Percentiles rank a stretch among this genome's conserved stretches.
These are phyloP conservation scores for Melangyna quadrimaculata DNA, from an alignment of 2,888 invertebrate genomes.

Conservation along the genomic window DNA sequence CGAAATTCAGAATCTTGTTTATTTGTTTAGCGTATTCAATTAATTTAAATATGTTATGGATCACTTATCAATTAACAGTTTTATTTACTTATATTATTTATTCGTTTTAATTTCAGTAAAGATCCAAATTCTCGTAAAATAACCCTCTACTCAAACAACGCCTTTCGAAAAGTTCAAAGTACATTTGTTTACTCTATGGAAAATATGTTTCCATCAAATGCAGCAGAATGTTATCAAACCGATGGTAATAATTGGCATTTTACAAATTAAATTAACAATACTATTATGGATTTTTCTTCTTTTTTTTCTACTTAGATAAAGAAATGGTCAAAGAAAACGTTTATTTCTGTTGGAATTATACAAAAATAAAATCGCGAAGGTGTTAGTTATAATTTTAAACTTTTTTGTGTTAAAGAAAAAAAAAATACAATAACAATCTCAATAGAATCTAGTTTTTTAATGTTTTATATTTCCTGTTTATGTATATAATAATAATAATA, in stretches of 20 bases:
- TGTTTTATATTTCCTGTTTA: neutral
- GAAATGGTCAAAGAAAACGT: constrained; percentile 76
- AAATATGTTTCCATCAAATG: constrained; percentile 78
- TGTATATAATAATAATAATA: neutral
- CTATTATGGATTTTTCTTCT: neutral
- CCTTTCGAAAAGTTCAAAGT: constrained; percentile 76
- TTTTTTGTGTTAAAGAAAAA: neutral
- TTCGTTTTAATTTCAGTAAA: constrained; percentile 73
- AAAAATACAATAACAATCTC: neutral
- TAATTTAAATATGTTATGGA: no score
- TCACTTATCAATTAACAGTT: no score
- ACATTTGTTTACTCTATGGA: constrained; percentile 78
- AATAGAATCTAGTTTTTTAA: neutral
- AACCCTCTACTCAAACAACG: constrained; percentile 76
- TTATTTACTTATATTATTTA: no score
- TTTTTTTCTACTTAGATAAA: constrained; percentile 73
- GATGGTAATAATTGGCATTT: constrained; percentile 75
- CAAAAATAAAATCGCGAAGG: constrained; percentile 75
- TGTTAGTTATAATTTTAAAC: constrained; percentile 1
- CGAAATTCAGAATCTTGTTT: no score
- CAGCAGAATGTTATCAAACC: constrained; percentile 75
- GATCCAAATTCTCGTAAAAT: constrained; percentile 78
- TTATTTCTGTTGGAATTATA: constrained; percentile 78
- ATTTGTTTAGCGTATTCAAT: no score
- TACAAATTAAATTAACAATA: neutral